A percentile compares a stretch with the other conserved stretches of the same genome.
phyloP scores from a whole-genome alignment of 2,888 invertebrate species.

The Zygothrica quintamaculata region DNA sequence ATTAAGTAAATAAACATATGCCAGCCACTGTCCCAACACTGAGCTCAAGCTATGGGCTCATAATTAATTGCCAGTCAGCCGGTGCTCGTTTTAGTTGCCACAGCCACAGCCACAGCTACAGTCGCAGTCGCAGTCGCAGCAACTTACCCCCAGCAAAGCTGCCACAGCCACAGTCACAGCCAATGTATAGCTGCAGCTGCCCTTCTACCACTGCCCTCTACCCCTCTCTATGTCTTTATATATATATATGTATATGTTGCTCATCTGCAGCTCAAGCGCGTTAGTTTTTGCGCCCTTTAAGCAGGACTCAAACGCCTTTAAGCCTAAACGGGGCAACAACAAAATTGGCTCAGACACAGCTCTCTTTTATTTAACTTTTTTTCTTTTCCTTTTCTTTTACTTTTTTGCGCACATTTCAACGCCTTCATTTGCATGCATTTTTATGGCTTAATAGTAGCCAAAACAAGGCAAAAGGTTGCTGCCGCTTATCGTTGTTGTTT shows the following conservation, averaged over 20 bases:
- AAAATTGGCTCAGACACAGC: conserved; percentile 16
- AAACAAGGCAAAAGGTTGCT: conserved; percentile 25
- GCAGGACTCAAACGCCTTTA: conserved; percentile 33
- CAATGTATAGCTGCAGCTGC: conserved; percentile 4
- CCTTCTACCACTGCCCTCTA: conserved; percentile 26
- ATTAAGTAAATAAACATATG: conserved; percentile 83
- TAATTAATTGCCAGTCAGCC: conserved; percentile 82
- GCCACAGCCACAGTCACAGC: conserved; percentile 16
- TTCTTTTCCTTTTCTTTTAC: conserved; percentile 29
- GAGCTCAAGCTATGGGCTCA: conserved; percentile 54
- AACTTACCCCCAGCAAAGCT: conserved; percentile 41
- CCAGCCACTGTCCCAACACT: conserved; percentile 55
- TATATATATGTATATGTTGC: conserved; percentile 7
- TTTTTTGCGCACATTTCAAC: conserved; percentile 72
- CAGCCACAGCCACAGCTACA: conserved; percentile 16
- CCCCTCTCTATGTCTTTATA: conserved; percentile 27
- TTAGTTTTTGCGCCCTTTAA: conserved; percentile 82
- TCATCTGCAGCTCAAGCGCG: conserved; percentile 73
- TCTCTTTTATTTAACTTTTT: too few species aligned
- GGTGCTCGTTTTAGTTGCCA: conserved; percentile 39
- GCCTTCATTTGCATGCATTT: conserved; percentile 82
- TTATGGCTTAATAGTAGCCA: conserved; percentile 78
- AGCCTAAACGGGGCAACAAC: conserved; percentile 16
- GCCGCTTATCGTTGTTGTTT: conserved; percentile 63
- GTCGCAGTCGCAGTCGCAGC: conserved; percentile 14